phyloP scores from a whole-genome alignment of 1,140 invertebrate genomes.

The Chrysopa pallens region DNA sequence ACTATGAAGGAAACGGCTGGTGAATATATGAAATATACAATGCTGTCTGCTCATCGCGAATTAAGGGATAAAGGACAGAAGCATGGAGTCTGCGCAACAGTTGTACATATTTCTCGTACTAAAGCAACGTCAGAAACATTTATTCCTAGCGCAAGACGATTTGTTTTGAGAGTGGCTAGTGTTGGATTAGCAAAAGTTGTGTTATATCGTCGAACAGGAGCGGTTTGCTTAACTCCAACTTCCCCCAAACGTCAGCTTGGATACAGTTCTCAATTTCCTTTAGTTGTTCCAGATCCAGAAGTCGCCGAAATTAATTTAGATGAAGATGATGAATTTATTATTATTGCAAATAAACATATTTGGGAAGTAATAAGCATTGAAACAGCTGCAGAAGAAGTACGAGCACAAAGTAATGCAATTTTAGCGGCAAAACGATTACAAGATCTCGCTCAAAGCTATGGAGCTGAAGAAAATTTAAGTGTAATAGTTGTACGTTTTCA shows the following conservation, averaged over 20 bases:
- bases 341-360: slow-evolving; percentile 57
- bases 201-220: slow-evolving; percentile 41
- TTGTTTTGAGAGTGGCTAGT: slow-evolving; percentile 47
- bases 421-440: slow-evolving; percentile 62
- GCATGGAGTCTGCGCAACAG: slow-evolving; percentile 46
- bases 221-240: slow-evolving; percentile 32
- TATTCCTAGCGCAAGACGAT: slow-evolving; percentile 24
- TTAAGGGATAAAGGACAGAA: slow-evolving; percentile 50
- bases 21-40: slow-evolving; percentile 69
- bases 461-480: slow-evolving; percentile 61
- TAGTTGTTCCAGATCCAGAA: slow-evolving; percentile 52
- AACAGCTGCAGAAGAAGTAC: slow-evolving; percentile 54
- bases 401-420: slow-evolving; percentile 52
- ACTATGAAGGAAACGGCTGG: slow-evolving; percentile 58
- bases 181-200: slow-evolving; percentile 54
- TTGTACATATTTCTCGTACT: slow-evolving; percentile 48
- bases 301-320: slow-evolving; percentile 52
- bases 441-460: slow-evolving; percentile 66
- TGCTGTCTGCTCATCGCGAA: slow-evolving; percentile 55
- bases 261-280: slow-evolving; percentile 40
- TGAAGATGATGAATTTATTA: slow-evolving; percentile 64
- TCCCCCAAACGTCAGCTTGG: slow-evolving; percentile 37
- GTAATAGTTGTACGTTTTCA: slow-evolving; percentile 55
- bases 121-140: slow-evolving; percentile 26
- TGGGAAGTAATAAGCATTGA: slow-evolving; percentile 60